A percentile compares a stretch with the other conserved stretches of the same genome.
phyloP scores from a whole-genome alignment of 2,888 invertebrate species.

The Hirudinaria manillensis region DNA sequence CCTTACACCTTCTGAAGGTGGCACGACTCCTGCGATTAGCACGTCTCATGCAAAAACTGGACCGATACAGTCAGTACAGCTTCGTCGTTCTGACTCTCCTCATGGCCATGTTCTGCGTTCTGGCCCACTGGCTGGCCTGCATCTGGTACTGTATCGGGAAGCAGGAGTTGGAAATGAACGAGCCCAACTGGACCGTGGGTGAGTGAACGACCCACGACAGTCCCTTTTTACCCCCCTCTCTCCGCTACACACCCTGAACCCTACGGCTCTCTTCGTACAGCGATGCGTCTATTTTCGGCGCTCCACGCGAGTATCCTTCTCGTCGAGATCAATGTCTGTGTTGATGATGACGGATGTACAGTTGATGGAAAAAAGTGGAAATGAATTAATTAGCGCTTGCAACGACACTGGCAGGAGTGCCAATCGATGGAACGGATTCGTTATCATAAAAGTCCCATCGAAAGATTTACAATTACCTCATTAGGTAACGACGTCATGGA shows the following conservation, averaged over 20 bases:
- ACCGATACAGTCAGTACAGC: constrained; percentile 86
- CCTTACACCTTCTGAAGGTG: constrained; percentile 82
- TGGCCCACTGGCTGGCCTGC: constrained; percentile 93
- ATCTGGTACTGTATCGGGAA: constrained; percentile 93
- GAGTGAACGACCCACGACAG: constrained; percentile 50
- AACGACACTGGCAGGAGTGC: no score
- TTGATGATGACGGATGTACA: no score
- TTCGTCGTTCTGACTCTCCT: constrained; percentile 85
- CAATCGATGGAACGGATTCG: no score
- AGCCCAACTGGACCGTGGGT: constrained; percentile 77
- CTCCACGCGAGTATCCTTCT: not conserved
- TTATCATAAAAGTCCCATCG: no score
- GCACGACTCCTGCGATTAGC: constrained; percentile 82
- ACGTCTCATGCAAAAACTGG: constrained; percentile 86
- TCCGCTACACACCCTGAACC: no score
- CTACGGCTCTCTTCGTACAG: no score
- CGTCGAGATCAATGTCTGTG: not conserved
- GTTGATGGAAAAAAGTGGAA: no score
- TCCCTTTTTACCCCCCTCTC: not conserved
- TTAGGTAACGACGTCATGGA: no score
- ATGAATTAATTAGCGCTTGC: no score
- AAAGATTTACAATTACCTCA: no score
- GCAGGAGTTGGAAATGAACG: constrained; percentile 68
- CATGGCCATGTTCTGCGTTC: constrained; percentile 86
- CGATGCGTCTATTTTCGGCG: not conserved